These are phyloP conservation scores for Tapera naevia DNA, from an alignment of 2,797 vertebrate species.

Conservation along the genomic window DNA sequence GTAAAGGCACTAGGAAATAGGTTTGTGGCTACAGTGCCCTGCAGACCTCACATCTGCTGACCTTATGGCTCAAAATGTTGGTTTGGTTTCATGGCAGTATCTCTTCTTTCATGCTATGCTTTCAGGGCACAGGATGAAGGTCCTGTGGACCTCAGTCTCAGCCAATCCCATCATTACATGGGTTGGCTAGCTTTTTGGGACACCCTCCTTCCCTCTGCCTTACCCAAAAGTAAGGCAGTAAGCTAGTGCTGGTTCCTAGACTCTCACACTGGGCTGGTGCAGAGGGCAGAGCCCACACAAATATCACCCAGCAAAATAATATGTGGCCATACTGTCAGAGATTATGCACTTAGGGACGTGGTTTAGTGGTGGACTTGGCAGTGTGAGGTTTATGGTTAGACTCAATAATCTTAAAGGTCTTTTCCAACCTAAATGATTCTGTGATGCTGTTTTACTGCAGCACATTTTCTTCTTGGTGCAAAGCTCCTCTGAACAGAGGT, in stretches of 20 bases:
- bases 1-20: neutral
- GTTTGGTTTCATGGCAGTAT: neutral
- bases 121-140: neutral
- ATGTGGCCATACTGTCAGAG: rapidly evolving
- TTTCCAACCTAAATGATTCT: no score
- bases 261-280: rapidly evolving
- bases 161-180: neutral
- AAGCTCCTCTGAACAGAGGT: neutral
- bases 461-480: neutral
- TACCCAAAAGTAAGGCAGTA: neutral
- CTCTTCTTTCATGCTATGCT: neutral
- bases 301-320: neutral
- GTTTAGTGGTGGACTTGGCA: no score
- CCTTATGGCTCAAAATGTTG: rapidly evolving
- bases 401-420: no score
- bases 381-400: no score
- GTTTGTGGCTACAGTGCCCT: neutral
- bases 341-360: no score
- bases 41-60: neutral
- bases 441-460: neutral
- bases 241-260: neutral
- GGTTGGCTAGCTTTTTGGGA: neutral
- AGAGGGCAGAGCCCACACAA: neutral
- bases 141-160: neutral
- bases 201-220: neutral